Base-by-base conservation (phyloP, 2,888 invertebrate species). In the Arge pagana region DNA sequence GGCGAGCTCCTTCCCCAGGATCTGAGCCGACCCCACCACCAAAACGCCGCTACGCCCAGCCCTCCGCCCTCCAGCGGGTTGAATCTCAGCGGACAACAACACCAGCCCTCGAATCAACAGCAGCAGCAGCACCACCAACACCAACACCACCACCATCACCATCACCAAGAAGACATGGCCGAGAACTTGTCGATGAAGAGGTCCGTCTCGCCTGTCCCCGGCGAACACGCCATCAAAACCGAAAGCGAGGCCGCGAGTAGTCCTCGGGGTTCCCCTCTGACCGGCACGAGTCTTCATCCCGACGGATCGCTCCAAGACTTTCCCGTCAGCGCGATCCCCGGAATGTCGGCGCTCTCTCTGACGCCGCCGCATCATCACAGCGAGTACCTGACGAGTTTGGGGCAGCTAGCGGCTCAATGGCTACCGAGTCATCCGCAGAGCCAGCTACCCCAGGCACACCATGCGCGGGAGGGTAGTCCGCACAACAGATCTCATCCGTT, bases 311-410 rank as follows among this genome's bases (percentile, higher is more conserved):
- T 71, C 11, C 71, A 77, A 62, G 79, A 79, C 45, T 65, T 77
- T 4, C 71, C 78, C 3, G 61, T 63, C 4, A 62, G 67, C 4
- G 66, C 68, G 8, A 55, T 72, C 19, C 64, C 72, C 5, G 65
- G 63, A 30, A 68, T 88, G 62, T 84, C 88, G 54, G 88, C 89
- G 52, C 79, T 92, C 61, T 85, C 90, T 30, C 80, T 92, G 71
- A 90, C 91, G 62, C 89, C 91, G 66, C 90, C 91, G 52, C 91
- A 92, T 80, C 77, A 79, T 69, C 69, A 71, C 54, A 72, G 70
- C 60, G 76, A 76, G 72, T 76, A 76, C 70, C 71, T 75, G 61
- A 66, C 72, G 53, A 75, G 70, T 51, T 59, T 76, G 50, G 69
- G 72, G 19, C 76, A 77, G 65, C 65, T 77, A 10, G 69, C 71